These are phyloP conservation scores for Achatina immaculata DNA, from an alignment of 1,140 invertebrate genomes.

Conservation along the genomic window DNA sequence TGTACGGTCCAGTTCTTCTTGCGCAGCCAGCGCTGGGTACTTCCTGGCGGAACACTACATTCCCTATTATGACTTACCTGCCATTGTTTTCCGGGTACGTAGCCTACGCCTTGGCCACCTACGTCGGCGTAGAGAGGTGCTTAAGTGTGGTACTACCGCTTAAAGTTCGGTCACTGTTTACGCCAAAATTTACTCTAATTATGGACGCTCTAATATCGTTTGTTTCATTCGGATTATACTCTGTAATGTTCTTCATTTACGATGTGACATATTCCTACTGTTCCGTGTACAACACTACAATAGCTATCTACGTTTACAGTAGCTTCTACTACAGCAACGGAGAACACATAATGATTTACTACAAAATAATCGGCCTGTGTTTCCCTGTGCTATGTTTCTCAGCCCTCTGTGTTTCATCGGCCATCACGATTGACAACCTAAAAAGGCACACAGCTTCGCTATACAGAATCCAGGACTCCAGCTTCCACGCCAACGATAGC, in stretches of 20 bases:
- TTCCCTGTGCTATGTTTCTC: neutral
- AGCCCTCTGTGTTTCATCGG: neutral
- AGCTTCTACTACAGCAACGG: conserved; percentile 9
- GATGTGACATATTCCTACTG: neutral
- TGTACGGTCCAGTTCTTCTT: neutral
- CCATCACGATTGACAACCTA: neutral
- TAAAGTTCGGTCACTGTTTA: conserved; percentile 9
- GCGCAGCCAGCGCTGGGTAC: neutral
- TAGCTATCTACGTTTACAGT: neutral
- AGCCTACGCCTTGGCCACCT: neutral
- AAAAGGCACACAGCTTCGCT: neutral
- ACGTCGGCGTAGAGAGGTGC: conserved; percentile 3
- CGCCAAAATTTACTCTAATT: neutral
- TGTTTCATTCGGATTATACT: neutral
- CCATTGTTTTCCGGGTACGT: conserved; percentile 19
- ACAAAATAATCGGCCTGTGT: neutral
- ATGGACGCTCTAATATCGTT: neutral
- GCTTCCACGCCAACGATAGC: too few species aligned
- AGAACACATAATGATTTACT: neutral
- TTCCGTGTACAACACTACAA: neutral
- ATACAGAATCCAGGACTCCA: neutral
- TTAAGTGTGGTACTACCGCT: conserved; percentile 4
- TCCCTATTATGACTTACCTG: neutral
- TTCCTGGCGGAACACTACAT: neutral
- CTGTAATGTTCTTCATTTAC: neutral